Evolutionary conservation across 1,140 invertebrate genomes (phyloP), one percentile per base, ranked within the genome.

Genomic region (Halyomorpha halys): DNA sequence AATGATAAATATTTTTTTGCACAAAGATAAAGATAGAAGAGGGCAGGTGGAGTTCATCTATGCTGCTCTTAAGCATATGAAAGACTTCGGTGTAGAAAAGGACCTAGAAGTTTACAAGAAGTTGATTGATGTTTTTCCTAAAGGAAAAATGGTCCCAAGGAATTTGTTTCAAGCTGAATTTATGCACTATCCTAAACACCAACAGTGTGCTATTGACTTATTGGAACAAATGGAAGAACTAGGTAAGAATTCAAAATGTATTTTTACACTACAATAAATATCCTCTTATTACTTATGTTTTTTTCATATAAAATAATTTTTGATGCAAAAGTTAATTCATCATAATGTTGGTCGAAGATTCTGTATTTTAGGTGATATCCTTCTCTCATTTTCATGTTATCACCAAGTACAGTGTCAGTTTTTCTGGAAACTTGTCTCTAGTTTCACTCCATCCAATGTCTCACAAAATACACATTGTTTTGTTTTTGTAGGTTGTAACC

Each of bases 1-100:
- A 64, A 83, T 88, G 73, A 77, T 94, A 30, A 81, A 84, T 66
- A 82, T 85, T 63, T 94, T 87, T 66, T 74, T 82, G 68, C 77
- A 76, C 14, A 75, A 79, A 62, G 82, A 78, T 59, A 78, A 76
- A 0, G 79, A 82, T 67, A 77, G 83, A 66, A 77, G 83, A 60
- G 91, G 90, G 39, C 90, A 95, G 75, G 89, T 96, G 0, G 90
- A 97, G 70, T 99, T 99, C 76, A 94, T 98, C 68, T 86, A 91
- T 72, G 81, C 87, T 2, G 93, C 94, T 0, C 72, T 98, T 27
- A 83, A 84, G 53, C 81, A 89, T 69, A 90, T 99, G 89, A 82
- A 95, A 69, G 85, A 89, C 54, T 98, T 92, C 79, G 87, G 87
- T 0, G 89, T 94, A 0, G 81, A 95, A 53, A 86, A 87, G 73